A percentile compares a stretch with the other conserved stretches of the same genome.
Evolutionary conservation across 37 sponge, comb jelly and placozoan genomes (phyloP).

Genomic region (Bolinopsis microptera): DNA sequence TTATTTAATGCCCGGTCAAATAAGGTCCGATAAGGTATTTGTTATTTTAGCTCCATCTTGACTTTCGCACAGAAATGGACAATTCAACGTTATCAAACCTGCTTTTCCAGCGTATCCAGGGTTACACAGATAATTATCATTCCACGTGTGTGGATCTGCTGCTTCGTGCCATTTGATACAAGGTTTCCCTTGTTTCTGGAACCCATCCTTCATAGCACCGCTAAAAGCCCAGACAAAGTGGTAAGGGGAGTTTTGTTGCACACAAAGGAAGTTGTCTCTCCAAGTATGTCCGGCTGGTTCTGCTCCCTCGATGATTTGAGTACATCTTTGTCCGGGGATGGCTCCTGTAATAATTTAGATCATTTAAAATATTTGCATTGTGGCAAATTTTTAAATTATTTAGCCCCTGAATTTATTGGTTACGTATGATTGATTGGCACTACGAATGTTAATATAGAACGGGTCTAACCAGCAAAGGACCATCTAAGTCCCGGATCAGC

Average conservation of each 20-base stretch:
- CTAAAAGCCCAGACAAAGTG: not conserved
- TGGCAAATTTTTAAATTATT: no score
- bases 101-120: not conserved
- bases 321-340: not conserved
- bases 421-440: no score
- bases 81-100: no score
- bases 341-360: not conserved
- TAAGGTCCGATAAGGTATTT: no score
- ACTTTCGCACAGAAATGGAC: no score
- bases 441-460: no score
- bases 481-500: not conserved
- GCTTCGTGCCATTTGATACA: not conserved
- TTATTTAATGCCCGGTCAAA: no score
- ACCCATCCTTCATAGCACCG: not conserved
- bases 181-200: not conserved
- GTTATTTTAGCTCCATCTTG: no score
- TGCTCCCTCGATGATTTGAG: not conserved
- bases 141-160: not conserved
- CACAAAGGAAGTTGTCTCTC: not conserved
- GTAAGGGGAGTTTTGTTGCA: not conserved
- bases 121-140: not conserved
- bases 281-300: not conserved
- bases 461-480: not conserved
- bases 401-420: no score
- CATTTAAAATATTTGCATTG: no score